A percentile compares a stretch with the other conserved stretches of the same genome.
Evolutionary conservation across 2,888 invertebrate species (phyloP).

Genomic region (Nymphalis urticae): DNA sequence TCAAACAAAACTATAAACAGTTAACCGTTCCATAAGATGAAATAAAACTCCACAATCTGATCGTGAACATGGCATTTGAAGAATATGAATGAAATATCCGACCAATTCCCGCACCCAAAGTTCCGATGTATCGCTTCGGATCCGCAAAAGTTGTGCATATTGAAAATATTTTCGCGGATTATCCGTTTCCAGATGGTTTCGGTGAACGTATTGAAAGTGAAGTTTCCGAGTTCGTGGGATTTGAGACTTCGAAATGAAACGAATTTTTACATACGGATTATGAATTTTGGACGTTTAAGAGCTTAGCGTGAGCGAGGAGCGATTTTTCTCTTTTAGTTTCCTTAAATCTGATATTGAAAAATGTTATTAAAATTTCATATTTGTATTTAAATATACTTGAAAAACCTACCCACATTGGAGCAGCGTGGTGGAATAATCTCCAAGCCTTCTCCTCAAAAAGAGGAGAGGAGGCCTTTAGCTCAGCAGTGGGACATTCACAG

Average conservation of each 20-base stretch:
- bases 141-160: constrained; percentile 56
- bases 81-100: constrained; percentile 22
- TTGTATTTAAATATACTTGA: not conserved
- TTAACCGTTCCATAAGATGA: too few species aligned
- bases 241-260: constrained; percentile 12
- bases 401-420: too few species aligned
- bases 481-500: too few species aligned
- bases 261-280: constrained; percentile 4
- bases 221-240: constrained; percentile 13
- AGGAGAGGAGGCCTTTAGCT: too few species aligned
- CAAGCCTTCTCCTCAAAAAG: too few species aligned
- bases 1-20: too few species aligned
- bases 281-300: not conserved
- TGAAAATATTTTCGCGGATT: constrained; percentile 64
- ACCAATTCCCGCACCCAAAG: constrained; percentile 6
- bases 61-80: constrained; percentile 18
- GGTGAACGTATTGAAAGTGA: constrained; percentile 35
- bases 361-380: not conserved
- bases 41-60: constrained; percentile 17
- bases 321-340: not conserved
- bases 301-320: not conserved
- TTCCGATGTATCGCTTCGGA: constrained; percentile 18
- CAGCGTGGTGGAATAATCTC: too few species aligned
- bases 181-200: constrained; percentile 44
- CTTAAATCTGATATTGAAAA: not conserved